Evolutionary conservation across 2,113 vertebrate species (phyloP), one percentile per base, ranked within the genome.

Genomic region (Oenanthe oenanthe): DNA sequence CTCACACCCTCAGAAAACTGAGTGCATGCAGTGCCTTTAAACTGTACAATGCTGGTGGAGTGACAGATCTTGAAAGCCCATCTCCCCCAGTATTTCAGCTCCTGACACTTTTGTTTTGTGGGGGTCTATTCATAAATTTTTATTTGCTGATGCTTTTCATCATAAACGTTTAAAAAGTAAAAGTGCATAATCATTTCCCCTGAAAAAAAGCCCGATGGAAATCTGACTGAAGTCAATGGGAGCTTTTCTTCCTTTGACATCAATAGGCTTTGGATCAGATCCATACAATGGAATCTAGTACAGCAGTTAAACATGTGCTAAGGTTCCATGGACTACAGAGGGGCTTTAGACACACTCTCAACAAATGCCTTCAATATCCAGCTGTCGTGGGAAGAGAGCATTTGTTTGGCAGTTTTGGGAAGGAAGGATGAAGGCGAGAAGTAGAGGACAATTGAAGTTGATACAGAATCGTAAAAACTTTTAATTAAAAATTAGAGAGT

Each of bases 21-120:
- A 54, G 57, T 70, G 38, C 89, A 89, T 76, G 87, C 60, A 36
- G 85, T 85, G 89, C 81, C 78, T 95, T 97, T 95, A 94, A 95
- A 92, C 54, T 73, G 47, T 24, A 93, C 95, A 95, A 90, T 94
- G 75, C 36, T 70, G 66, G 14, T 91, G 50, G 54, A 94, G 51
- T 88, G 89, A 95, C 88, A 95, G 93, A 96, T 89, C 92, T 95
- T 95, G 78, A 91, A 96, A 96, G 71, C 62, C 93, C 87, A 85
- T 89, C 89, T 95, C 50, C 87, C 85, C 82, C 32, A 75, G 86
- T 66, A 96, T 95, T 96, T 93, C 88, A 90, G 92, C 71, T 95
- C 50, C 75, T 89, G 85, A 79, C 89, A 70, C 70, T 73, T 94
- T 83, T 93, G 92, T 95, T 95, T 94, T 94, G 85, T 53, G 12